These are phyloP conservation scores for Clarias gariepinus DNA, from an alignment of 2,113 vertebrate species.

Conservation along the genomic window DNA sequence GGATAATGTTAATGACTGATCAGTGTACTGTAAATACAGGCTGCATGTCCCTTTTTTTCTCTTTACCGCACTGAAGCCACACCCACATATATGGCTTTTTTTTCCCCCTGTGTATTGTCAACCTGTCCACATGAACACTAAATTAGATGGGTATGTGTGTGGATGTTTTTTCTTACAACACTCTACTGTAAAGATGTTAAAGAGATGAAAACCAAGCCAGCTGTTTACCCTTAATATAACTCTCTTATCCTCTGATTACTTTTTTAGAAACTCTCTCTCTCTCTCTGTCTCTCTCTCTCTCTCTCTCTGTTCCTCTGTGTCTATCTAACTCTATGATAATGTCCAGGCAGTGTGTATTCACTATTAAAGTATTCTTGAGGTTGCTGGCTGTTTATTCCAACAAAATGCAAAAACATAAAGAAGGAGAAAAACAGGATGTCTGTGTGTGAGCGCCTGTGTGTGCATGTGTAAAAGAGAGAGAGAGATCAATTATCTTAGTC, in stretches of 20 bases:
- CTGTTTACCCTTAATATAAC: neutral
- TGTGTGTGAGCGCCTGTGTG: neutral
- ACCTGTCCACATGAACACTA: neutral
- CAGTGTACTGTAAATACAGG: too few species aligned
- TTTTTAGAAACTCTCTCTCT: neutral
- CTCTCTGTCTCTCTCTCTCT: conserved; percentile 17
- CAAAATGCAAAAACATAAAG: neutral
- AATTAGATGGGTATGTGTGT: neutral
- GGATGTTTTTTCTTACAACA: neutral
- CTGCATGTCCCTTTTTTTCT: neutral
- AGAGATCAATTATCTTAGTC: too few species aligned
- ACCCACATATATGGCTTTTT: neutral
- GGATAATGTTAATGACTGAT: too few species aligned
- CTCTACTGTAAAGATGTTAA: neutral
- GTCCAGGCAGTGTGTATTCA: conserved; percentile 27
- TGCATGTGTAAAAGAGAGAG: neutral
- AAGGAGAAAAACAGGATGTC: neutral
- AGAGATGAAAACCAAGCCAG: neutral
- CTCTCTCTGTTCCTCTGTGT: conserved; percentile 31
- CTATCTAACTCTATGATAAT: conserved; percentile 19
- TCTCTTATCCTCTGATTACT: neutral
- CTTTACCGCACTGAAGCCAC: neutral
- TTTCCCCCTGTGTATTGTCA: neutral
- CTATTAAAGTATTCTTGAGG: neutral
- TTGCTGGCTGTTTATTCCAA: neutral